Conservation (phyloP, 2,113 vertebrate species). For the Cyprinus carpio region DNA sequence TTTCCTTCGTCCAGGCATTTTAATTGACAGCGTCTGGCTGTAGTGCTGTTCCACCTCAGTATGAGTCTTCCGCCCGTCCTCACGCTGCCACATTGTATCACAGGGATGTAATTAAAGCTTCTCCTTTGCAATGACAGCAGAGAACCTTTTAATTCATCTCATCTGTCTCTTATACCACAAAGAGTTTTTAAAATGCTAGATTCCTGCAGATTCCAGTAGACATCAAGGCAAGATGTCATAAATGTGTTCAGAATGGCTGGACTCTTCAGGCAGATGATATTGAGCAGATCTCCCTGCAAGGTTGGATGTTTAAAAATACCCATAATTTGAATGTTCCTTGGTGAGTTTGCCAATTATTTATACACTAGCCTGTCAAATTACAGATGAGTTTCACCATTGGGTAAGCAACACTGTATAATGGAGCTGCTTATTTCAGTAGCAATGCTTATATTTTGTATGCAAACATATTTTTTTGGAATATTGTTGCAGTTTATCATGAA, state of each 20-base stretch:
- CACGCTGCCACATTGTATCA: slow-evolving; percentile 24
- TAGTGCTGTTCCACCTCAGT: slow-evolving; percentile 26
- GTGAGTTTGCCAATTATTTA: background rate
- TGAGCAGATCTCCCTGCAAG: background rate
- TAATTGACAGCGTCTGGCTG: slow-evolving; percentile 45
- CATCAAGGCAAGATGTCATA: background rate
- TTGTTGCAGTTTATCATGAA: background rate
- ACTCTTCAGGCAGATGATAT: background rate
- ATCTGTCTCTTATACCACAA: background rate
- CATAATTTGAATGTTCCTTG: background rate
- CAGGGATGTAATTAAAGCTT: slow-evolving; percentile 27
- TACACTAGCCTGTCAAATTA: background rate
- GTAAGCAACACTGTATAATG: background rate
- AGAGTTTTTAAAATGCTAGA: background rate
- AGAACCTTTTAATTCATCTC: slow-evolving; percentile 8
- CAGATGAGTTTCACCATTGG: background rate
- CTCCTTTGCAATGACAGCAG: slow-evolving; percentile 8
- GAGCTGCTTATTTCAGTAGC: background rate
- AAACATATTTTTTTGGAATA: background rate
- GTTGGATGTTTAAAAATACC: background rate
- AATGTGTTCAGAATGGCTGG: background rate
- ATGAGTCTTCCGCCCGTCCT: slow-evolving; percentile 16
- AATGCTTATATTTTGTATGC: background rate
- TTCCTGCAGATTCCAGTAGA: background rate
- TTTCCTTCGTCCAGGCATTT: slow-evolving; percentile 6